Evolutionary conservation across 2,113 vertebrate genomes (phyloP), one percentile per base, ranked within the genome.

Genomic region (Elanus axillaris): DNA sequence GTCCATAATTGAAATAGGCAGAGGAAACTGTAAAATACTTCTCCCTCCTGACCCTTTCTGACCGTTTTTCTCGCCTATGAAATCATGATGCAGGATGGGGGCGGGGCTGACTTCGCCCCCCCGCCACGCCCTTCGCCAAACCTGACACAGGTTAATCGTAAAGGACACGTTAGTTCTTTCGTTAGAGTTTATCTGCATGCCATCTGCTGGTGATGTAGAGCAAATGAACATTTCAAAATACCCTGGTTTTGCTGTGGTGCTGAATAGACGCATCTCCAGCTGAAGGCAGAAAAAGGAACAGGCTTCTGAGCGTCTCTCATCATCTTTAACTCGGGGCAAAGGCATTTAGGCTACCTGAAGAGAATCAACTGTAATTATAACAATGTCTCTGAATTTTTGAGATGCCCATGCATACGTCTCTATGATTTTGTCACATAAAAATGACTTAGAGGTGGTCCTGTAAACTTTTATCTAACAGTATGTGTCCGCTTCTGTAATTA

Each of bases 181-280:
- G 0, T 15, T 38, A 9, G 67, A 3, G 40, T 68, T 96, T 89
- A 21, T 75, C 40, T 7, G 7, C 62, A 13, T 78, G 97, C 95
- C 95, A 92, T 89, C 96, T 97, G 86, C 95, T 93, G 97, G 97
- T 34, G 64, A 23, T 68, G 62, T 40, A 34, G 48, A 84, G 91
- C 22, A 56, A 87, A 13, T 8, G 55, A 78, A 36, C 40, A 1
- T 48, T 67, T 48, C 32, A 4, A 19, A 84, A 45, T 32, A 5
- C 4, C 34, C 9, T 10, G 2, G 2, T 56, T 52, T 34, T 55
- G 13, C 50, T 58, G 19, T 27, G 11, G 22, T 13, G 55, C 38
- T 71, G 48, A 66, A 4, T 14, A 40, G 16, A 15, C 3, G 1
- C 4, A 11, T 45, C 27, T 72, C 19, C 71, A 63, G 32, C 16